Base-by-base conservation (phyloP, 2,797 vertebrate species). In the Liasis olivaceus region DNA sequence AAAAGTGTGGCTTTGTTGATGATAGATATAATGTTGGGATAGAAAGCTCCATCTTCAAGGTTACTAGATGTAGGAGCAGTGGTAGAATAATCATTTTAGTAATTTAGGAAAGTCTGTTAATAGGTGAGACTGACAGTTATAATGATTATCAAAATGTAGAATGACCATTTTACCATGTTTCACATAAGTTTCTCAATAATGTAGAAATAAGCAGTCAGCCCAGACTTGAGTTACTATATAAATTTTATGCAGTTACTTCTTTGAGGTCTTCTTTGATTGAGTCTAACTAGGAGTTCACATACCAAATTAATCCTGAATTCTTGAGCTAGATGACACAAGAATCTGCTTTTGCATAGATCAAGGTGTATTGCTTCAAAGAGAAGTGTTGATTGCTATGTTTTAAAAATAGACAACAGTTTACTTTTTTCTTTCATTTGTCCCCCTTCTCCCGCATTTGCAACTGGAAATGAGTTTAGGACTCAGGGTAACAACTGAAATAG, bases 21-120 rank as follows among this genome's bases (percentile, higher is more conserved):
- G 89, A 85, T 93, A 72, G 2, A 0, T 26, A 47, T 24, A 81
- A 47, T 81, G 59, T 22, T 69, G 42, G 36, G 15, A 72, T 86
- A 56, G 56, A 72, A 72, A 77, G 56, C 28, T 85, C 58, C 13
- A 59, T 89, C 13, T 81, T 85, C 22, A 62, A 59, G 56, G 26
- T 28, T 87, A 58, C 24, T 24, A 12, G 3, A 51, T 5, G 91
- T 91, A 60, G n/a, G 85, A 94, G 17, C 88, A 91, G 28, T 92
- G 0, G 0, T 84, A 15, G 36, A 72, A n/a, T 81, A 58, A 81
- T 17, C 31, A 81, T 81, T 77, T 58, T n/a, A n/a, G 28, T 95
- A 89, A 92, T 91, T 47, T 54, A 90, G 12, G 56, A 90, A 17
- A 0, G 11, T 59, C 11, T 56, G 88, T 89, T 94, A 81, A 22